A percentile compares a stretch with the other conserved stretches of the same genome.
phyloP scores from a whole-genome alignment of 2,888 invertebrate genomes.

The Biston betularia region DNA sequence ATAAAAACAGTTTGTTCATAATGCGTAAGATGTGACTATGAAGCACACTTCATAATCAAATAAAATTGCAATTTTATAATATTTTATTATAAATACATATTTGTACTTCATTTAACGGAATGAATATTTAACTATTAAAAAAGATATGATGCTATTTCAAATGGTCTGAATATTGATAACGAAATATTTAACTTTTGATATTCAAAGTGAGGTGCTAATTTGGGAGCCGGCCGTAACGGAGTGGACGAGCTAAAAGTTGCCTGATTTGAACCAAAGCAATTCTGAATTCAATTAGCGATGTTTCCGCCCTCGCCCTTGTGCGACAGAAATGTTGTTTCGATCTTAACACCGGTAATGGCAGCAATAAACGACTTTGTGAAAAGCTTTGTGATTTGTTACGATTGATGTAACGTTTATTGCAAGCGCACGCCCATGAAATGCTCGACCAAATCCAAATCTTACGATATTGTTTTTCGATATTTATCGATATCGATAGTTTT shows the following conservation, averaged over 20 bases:
- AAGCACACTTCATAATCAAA: no score
- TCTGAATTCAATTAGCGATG: constrained; percentile 58
- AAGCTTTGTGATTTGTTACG: constrained; percentile 52
- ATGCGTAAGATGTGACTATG: no score
- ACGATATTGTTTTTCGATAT: constrained; percentile 18
- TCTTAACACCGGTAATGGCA: constrained; percentile 51
- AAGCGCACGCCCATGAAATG: constrained; percentile 15
- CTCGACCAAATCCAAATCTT: constrained; percentile 11
- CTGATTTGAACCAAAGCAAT: constrained; percentile 47
- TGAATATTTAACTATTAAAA: no score
- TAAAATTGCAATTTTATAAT: no score
- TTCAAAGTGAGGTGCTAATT: constrained; percentile 42
- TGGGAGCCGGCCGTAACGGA: constrained; percentile 27
- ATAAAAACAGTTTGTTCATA: no score
- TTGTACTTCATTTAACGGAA: no score
- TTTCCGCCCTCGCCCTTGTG: constrained; percentile 49
- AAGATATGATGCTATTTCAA: not conserved
- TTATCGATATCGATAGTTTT: constrained; percentile 20
- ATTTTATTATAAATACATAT: no score
- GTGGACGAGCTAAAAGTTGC: constrained; percentile 41
- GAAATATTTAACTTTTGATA: constrained; percentile 44
- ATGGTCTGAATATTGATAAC: constrained; percentile 25
- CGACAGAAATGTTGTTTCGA: constrained; percentile 53
- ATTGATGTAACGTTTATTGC: constrained; percentile 41
- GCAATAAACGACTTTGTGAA: constrained; percentile 52